phyloP scores from a whole-genome alignment of 30 jellyfish, hydroid and myxozoan genomes.

The Turritopsis rubra region DNA sequence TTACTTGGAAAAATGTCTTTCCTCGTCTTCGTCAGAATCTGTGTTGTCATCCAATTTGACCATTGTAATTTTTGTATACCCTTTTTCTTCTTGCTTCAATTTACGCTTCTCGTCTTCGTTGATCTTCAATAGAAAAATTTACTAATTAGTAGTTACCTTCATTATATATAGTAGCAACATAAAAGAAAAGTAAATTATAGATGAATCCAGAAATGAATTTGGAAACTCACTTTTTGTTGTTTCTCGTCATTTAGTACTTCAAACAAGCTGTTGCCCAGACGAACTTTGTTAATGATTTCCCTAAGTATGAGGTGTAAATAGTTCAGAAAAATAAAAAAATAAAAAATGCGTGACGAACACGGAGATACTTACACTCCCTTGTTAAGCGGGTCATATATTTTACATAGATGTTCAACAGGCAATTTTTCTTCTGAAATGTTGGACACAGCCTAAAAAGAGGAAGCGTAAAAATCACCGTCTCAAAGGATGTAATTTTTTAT shows the following conservation, averaged over 20 bases:
- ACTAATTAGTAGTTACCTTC: too few species aligned
- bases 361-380: not conserved
- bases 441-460: not conserved
- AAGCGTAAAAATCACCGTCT: too few species aligned
- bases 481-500: too few species aligned
- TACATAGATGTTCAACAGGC: not conserved
- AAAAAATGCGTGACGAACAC: not conserved
- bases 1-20: not conserved
- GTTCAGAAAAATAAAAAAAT: not conserved
- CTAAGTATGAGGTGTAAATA: not conserved
- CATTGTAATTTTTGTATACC: not conserved
- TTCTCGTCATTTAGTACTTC: not conserved
- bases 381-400: not conserved
- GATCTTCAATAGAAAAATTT: not conserved
- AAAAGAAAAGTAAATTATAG: not conserved
- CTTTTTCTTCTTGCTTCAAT: not conserved
- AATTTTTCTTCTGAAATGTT: not conserved
- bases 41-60: not conserved
- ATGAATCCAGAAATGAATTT: not conserved
- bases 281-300: slow-evolving; percentile 5
- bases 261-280: slow-evolving; percentile 10
- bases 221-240: not conserved
- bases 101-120: not conserved
- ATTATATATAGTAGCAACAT: too few species aligned
- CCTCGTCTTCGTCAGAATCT: slow-evolving; percentile 12